These are phyloP conservation scores for Anarsia innoxiella DNA, from an alignment of 2,888 invertebrate genomes.

Conservation along the genomic window DNA sequence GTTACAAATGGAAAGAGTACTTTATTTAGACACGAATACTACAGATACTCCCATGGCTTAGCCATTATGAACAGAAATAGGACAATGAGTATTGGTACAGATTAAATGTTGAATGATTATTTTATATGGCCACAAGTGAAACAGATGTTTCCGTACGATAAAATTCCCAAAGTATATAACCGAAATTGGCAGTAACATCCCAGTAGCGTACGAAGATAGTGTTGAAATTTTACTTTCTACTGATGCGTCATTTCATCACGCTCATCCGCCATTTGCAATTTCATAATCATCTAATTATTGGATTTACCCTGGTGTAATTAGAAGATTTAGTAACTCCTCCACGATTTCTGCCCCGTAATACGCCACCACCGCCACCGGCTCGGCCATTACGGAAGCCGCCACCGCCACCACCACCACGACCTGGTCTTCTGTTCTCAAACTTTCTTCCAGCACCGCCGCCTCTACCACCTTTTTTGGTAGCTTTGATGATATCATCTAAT, in stretches of 20 bases:
- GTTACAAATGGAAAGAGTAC: neutral
- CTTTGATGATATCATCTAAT: slow-evolving; percentile 96
- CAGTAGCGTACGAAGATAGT: too few relatives aligned
- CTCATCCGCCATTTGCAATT: slow-evolving; percentile 68
- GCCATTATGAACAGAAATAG: slow-evolving; percentile 11
- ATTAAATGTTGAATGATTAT: too few relatives aligned
- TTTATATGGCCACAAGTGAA: neutral
- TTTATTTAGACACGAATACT: neutral
- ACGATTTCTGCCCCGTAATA: slow-evolving; percentile 82
- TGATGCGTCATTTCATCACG: slow-evolving; percentile 34
- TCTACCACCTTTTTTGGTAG: slow-evolving; percentile 80
- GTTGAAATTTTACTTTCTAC: too few relatives aligned
- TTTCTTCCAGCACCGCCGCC: slow-evolving; percentile 72
- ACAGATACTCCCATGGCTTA: slow-evolving; percentile 5
- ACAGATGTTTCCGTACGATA: slow-evolving; percentile 3
- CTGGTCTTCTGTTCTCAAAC: slow-evolving; percentile 55
- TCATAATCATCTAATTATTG: slow-evolving; percentile 49
- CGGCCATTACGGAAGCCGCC: slow-evolving; percentile 69
- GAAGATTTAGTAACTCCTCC: slow-evolving; percentile 80
- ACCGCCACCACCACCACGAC: slow-evolving; percentile 61
- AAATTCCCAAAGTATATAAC: slow-evolving; percentile 6
- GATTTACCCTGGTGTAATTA: slow-evolving; percentile 81
- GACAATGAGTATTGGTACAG: too few relatives aligned
- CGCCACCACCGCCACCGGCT: slow-evolving; percentile 69
- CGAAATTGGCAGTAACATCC: slow-evolving; percentile 6